Base-by-base conservation (phyloP, 2,113 vertebrate genomes). In the Microcebus griseorufus region DNA sequence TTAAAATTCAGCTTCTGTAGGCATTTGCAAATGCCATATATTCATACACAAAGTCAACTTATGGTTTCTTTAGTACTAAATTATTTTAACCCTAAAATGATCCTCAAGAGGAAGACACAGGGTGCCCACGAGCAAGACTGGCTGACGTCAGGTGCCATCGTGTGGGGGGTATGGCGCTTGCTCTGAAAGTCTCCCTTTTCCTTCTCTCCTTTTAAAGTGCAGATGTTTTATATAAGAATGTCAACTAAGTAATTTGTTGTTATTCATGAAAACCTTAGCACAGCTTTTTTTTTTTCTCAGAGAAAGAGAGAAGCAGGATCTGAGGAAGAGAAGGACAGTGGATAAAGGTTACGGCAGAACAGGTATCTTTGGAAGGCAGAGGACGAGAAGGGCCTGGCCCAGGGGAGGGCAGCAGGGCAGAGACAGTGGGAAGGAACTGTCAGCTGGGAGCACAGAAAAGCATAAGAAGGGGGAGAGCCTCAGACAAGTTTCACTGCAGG, bases 201-300 rank as follows among this genome's bases (percentile, higher is more conserved):
- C 53, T 64, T n/a, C 22, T 72, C 32, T 62, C 7, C 37, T 69
- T 86, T 78, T 60, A 72, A 90, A 60, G 93, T 80, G 39, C 12
- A 91, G 83, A 25, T 55, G 53, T 88, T 93, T 95, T 42, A 67
- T n/a, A 42, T 53, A n/a, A 92, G 45, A 92, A 92, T 62, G 27
- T 82, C 2, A 76, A 32, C 45, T 37, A 16, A 55, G 70, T 51
- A 48, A 79, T 79, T 86, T 7, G 6, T 65, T 55, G 60, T 53
- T 72, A 73, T 53, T 78, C 27, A 53, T 6, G 17, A 72, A 78
- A 73, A 25, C 4, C n/a, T n/a, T n/a, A n/a, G n/a, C n/a, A n/a
- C n/a, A n/a, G n/a, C n/a, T n/a, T n/a, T n/a, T n/a, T n/a, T n/a
- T n/a, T n/a, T n/a, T n/a, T n/a, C n/a, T n/a, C n/a, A n/a, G n/a